These are phyloP conservation scores for Telmatherina bonti DNA, from an alignment of 2,797 vertebrate species.

Conservation along the genomic window DNA sequence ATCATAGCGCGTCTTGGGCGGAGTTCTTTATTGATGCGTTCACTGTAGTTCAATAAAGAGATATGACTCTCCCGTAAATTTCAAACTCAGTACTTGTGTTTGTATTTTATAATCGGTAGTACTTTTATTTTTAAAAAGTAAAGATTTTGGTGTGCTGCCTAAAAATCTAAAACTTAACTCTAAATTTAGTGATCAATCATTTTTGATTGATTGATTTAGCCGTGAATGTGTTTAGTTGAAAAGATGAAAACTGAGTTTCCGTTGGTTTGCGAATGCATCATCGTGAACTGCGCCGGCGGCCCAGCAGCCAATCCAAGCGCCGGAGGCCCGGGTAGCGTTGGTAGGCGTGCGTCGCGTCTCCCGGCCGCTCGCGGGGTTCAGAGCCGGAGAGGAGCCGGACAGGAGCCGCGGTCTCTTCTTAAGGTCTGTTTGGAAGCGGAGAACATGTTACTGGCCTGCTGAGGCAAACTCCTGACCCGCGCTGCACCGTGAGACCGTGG, in stretches of 20 bases:
- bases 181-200: too few species aligned
- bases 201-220: too few species aligned
- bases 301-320: constrained; percentile 50
- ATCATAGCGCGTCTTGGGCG: constrained; percentile 25
- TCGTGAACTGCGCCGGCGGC: background rate
- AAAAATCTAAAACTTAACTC: too few species aligned
- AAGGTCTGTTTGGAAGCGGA: constrained; percentile 69
- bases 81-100: background rate
- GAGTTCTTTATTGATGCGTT: background rate
- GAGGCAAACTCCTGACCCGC: background rate
- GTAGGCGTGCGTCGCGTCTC: constrained; percentile 27
- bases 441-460: background rate
- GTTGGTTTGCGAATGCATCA: background rate
- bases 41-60: background rate
- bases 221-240: too few species aligned
- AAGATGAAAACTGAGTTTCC: background rate
- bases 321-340: rapidly evolving
- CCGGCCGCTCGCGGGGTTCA: constrained; percentile 66
- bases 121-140: too few species aligned
- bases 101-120: background rate
- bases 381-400: constrained; percentile 66
- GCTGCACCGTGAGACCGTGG: background rate
- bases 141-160: too few species aligned
- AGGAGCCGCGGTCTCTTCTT: constrained; percentile 70
- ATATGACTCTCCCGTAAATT: background rate